Conservation (phyloP, 2,888 invertebrate genomes). For the Rhagium mordax region DNA sequence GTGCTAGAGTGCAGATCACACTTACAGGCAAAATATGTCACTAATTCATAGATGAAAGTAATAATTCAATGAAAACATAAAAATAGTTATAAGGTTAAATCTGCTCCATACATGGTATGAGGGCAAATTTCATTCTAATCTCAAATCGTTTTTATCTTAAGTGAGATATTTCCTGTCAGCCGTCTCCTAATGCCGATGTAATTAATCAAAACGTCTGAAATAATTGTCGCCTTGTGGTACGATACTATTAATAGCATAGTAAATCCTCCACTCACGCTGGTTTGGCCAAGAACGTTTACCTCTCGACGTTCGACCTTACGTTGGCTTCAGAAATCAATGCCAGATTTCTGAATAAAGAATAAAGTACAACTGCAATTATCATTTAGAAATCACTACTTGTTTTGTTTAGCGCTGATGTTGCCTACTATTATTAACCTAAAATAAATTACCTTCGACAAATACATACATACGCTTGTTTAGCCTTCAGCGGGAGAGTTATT, state of each 20-base stretch:
- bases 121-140: too few species aligned
- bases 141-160: too few species aligned
- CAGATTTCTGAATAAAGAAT: background rate
- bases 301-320: constrained; percentile 7
- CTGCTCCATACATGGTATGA: too few species aligned
- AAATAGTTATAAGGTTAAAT: too few species aligned
- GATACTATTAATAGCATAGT: background rate
- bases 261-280: background rate
- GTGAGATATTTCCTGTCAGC: background rate
- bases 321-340: background rate
- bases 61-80: too few species aligned
- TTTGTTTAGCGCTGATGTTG: background rate
- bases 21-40: too few species aligned
- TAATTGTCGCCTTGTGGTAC: constrained; percentile 4
- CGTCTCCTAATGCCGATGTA: background rate
- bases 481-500: background rate
- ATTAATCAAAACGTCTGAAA: background rate
- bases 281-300: constrained; percentile 15
- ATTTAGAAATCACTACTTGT: background rate
- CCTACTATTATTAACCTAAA: background rate
- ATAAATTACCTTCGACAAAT: background rate
- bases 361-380: background rate
- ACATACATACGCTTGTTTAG: background rate
- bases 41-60: too few species aligned
- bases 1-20: too few species aligned